phyloP scores from a whole-genome alignment of 2,888 invertebrate genomes.

The Linnaemya vulpina region DNA sequence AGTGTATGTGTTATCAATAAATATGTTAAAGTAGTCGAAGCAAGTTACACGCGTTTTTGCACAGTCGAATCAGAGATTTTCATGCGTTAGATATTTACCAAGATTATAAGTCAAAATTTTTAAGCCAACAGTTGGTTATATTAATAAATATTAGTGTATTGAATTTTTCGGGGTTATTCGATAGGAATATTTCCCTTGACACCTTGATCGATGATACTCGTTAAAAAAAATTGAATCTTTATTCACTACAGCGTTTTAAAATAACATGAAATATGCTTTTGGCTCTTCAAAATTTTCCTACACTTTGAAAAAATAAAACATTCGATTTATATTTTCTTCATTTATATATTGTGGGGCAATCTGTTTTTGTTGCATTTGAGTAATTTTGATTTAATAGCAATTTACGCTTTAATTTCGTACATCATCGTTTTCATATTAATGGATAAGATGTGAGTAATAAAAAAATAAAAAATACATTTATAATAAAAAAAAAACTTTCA shows the following conservation, averaged over 20 bases:
- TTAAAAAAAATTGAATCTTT: conserved; percentile 6
- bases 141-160: no score
- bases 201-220: conserved; percentile 1
- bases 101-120: no score
- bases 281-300: conserved; percentile 56
- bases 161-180: no score
- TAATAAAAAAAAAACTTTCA: conserved; percentile 23
- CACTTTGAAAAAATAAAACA: conserved; percentile 28
- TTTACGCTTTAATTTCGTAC: conserved; percentile 78
- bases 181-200: background rate
- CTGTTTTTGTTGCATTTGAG: conserved; percentile 45
- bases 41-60: no score
- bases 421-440: conserved; percentile 80
- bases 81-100: no score
- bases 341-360: conserved; percentile 55
- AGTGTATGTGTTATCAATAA: no score
- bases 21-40: no score
- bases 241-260: background rate
- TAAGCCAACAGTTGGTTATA: no score
- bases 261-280: background rate
- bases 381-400: conserved; percentile 57
- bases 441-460: conserved; percentile 78
- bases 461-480: conserved; percentile 6
- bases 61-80: no score
- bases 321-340: conserved; percentile 25